phyloP scores from a whole-genome alignment of 2,888 invertebrate species.

The Allacma fusca region DNA sequence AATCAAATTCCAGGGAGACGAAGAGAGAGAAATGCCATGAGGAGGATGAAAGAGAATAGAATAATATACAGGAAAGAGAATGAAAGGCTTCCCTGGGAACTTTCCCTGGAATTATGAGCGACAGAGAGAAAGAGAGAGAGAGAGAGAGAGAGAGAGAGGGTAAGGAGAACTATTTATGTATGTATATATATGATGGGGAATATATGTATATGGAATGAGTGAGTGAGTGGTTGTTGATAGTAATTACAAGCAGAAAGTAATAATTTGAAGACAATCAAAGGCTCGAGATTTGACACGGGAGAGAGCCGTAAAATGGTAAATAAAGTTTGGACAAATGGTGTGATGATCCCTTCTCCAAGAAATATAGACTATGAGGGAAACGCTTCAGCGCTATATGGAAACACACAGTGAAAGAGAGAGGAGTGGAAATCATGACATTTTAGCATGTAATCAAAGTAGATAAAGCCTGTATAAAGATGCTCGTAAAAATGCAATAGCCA shows the following conservation, averaged over 20 bases:
- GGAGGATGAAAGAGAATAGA: too few species aligned
- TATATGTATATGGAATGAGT: too few species aligned
- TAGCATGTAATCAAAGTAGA: slow-evolving; percentile 59
- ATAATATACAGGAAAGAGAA: too few species aligned
- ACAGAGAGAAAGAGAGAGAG: too few species aligned
- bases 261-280: slow-evolving; percentile 31
- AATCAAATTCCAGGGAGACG: too few species aligned
- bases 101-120: too few species aligned
- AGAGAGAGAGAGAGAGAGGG: too few species aligned
- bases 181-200: too few species aligned
- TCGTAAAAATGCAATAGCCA: slow-evolving; percentile 60
- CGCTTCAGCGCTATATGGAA: slow-evolving; percentile 20
- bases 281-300: not conserved
- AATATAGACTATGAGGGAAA: slow-evolving; percentile 38
- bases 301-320: slow-evolving; percentile 32
- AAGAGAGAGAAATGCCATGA: too few species aligned
- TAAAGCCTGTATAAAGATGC: slow-evolving; percentile 56
- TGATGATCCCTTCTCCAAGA: slow-evolving; percentile 45
- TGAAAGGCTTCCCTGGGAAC: too few species aligned
- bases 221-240: not conserved
- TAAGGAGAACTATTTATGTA: too few species aligned
- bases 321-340: slow-evolving; percentile 38
- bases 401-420: slow-evolving; percentile 28
- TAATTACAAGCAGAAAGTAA: slow-evolving; percentile 26
- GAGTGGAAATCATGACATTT: slow-evolving; percentile 59